Conservation (phyloP, 2,113 vertebrate species). For the Colossoma macropomum region DNA sequence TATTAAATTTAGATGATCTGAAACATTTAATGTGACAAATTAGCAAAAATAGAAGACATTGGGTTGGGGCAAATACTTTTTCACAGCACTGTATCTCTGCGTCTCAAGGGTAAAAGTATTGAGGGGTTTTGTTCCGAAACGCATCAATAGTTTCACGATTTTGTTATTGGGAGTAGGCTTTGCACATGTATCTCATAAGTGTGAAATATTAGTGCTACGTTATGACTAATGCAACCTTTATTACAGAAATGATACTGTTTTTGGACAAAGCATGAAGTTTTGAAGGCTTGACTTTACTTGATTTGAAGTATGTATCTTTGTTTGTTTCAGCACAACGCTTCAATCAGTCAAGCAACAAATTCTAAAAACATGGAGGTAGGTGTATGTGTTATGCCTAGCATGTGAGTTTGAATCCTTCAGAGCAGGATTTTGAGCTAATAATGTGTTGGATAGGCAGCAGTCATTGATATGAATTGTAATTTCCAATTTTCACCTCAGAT, state of each 20-base stretch:
- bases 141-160: too few relatives aligned
- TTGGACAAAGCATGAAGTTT: too few relatives aligned
- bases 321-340: constrained; percentile 41
- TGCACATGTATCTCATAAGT: too few relatives aligned
- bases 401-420: neutral
- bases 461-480: neutral
- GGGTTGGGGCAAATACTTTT: too few relatives aligned
- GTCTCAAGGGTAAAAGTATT: neutral
- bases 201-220: neutral
- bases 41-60: too few relatives aligned
- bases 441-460: neutral
- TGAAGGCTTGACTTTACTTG: neutral
- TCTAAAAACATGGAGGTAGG: constrained; percentile 44
- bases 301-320: neutral
- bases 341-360: constrained; percentile 46
- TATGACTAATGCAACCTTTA: neutral
- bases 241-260: neutral
- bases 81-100: too few relatives aligned
- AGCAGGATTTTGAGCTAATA: neutral
- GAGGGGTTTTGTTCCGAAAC: too few relatives aligned
- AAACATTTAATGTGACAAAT: too few relatives aligned
- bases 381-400: neutral
- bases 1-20: too few relatives aligned
- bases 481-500: constrained; percentile 39
- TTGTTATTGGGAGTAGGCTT: too few relatives aligned